Evolutionary conservation across 2,113 vertebrate genomes (phyloP).

Genomic region (Sebastes fasciatus): DNA sequence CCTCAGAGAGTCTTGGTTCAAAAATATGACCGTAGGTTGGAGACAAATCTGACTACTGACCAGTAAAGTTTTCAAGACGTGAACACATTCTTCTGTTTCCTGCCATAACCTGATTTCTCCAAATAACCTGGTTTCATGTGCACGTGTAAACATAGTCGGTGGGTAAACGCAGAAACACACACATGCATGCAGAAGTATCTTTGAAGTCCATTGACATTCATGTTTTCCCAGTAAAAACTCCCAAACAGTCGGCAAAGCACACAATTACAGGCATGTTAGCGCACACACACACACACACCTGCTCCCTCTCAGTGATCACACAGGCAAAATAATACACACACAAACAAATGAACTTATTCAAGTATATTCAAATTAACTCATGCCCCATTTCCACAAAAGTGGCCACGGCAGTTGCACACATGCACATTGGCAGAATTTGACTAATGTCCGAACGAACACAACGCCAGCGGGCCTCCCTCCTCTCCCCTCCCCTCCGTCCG

Average conservation of each 20-base stretch:
- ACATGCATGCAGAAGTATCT: not conserved
- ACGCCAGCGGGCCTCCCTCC: conserved; percentile 23
- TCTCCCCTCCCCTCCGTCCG: conserved; percentile 5
- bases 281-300: conserved; percentile 52
- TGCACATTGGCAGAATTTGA: conserved; percentile 59
- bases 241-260: conserved; percentile 6
- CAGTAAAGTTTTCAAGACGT: conserved; percentile 38
- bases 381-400: conserved; percentile 31
- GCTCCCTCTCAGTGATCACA: conserved; percentile 40
- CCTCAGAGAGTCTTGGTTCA: not conserved
- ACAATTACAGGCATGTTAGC: conserved; percentile 31
- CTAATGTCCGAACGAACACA: conserved; percentile 66
- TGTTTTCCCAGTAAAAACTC: conserved; percentile 29
- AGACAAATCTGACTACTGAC: conserved; percentile 40
- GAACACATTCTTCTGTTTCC: conserved; percentile 37
- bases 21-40: conserved; percentile 27
- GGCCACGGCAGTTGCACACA: conserved; percentile 63
- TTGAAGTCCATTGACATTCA: conserved; percentile 12
- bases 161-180: conserved; percentile 5
- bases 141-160: not conserved
- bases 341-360: conserved; percentile 54
- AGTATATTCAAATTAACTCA: conserved; percentile 54
- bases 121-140: conserved; percentile 16
- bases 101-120: conserved; percentile 33
- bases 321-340: conserved; percentile 39